Evolutionary conservation across 2,888 invertebrate species (phyloP), one percentile per base, ranked within the genome.

Genomic region (Ethmia dodecea): DNA sequence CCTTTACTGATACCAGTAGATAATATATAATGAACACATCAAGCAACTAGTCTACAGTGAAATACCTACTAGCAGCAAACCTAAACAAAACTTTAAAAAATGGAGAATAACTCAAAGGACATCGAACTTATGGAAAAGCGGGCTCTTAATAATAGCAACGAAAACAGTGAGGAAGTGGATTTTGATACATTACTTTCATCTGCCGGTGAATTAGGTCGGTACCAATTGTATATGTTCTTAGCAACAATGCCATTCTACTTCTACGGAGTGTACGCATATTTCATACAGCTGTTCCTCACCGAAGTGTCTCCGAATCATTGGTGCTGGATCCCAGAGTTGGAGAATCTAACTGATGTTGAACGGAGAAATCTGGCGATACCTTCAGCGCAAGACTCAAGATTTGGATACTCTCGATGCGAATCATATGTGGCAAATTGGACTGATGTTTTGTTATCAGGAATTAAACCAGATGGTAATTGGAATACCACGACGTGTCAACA

Each of bases 381-480:
- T 1, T 32, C 32, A 29, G 65, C 65, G 22, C 36, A 33, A 0
- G 49, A 49, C 1, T 47, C 28, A n/a, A 55, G 50, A 29, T 66
- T 60, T 45, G 73, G 73, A 31, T 67, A 72, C 41, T 67, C 69
- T 1, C 63, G 65, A 28, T 74, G 73, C 40, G 11, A 34, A 18
- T 55, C 55, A 28, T 76, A 66, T 29, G 46, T 48, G 5, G 69
- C 54, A 2, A 72, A 76, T 37, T 76, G 75, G 75, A 68, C 59
- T 10, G 58, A 67, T 5, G 54, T 69, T 9, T 46, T 73, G 10
- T 28, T 35, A 29, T 50, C 39, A 2, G 64, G 60, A 22, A 40
- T 35, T 15, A 43, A 20, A 11, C 66, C 68, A 10, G 47, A 72
- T 38, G 32, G 38, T 11, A 50, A 56, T 2, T 75, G 75, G 75